Evolutionary conservation across 2,888 invertebrate genomes (phyloP).

Genomic region (Eucriotettix oculatus): DNA sequence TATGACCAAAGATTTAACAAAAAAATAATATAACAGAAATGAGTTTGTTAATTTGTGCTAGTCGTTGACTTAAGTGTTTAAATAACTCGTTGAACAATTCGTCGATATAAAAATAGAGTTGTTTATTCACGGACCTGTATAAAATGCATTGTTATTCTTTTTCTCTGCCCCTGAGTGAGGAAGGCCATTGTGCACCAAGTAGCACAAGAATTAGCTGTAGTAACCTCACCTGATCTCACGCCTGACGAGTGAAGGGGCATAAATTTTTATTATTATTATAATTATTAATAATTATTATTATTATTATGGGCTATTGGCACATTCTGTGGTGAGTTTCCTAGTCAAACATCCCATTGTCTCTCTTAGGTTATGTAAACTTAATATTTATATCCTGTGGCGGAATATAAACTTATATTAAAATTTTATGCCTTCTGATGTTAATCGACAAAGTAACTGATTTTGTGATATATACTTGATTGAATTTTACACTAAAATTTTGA

Average conservation of each 20-base stretch:
- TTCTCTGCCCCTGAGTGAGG: neutral
- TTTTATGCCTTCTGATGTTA: conserved; percentile 12
- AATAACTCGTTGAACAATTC: conserved; percentile 3
- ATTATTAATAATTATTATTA: neutral
- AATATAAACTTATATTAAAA: neutral
- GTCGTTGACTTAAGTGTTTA: conserved; percentile 9
- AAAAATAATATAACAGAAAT: conserved; percentile 3
- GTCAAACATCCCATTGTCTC: conserved; percentile 9
- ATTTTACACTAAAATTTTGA: conserved; percentile 15
- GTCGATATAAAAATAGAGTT: neutral
- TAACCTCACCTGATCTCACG: conserved; percentile 6
- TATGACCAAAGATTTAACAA: conserved; percentile 10
- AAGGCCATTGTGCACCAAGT: conserved; percentile 5
- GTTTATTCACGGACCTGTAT: neutral
- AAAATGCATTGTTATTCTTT: conserved; percentile 1
- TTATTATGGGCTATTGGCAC: neutral
- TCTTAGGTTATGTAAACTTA: conserved; percentile 4
- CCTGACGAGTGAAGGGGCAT: neutral
- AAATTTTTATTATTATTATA: neutral
- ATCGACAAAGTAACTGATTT: conserved; percentile 15
- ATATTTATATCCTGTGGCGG: conserved; percentile 5
- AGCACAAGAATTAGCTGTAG: conserved; percentile 10
- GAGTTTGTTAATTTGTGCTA: conserved; percentile 12
- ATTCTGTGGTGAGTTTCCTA: conserved; percentile 10
- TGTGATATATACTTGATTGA: conserved; percentile 14